Evolutionary conservation across 30 jellyfish, hydroid and myxozoan genomes (phyloP).

Genomic region (Rhopilema esculentum): DNA sequence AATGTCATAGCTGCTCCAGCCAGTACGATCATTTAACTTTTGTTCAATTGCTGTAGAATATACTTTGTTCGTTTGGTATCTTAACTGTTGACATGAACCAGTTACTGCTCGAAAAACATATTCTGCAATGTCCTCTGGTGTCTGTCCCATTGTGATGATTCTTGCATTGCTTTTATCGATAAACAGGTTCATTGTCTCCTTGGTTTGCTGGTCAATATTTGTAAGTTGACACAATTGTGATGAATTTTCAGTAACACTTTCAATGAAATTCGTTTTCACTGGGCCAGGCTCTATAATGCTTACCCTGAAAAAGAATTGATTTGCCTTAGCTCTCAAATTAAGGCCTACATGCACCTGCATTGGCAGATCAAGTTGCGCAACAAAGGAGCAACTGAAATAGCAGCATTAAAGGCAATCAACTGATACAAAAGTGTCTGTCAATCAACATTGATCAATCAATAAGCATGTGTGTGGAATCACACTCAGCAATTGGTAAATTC

Average conservation of each 20-base stretch:
- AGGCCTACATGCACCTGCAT: neutral
- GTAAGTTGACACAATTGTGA: neutral
- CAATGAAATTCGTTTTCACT: slow-evolving; percentile 45
- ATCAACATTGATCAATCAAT: no score
- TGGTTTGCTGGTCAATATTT: slow-evolving; percentile 37
- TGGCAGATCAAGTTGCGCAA: neutral
- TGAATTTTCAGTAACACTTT: slow-evolving; percentile 14
- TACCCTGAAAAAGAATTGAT: slow-evolving; percentile 28
- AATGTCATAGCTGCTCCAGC: slow-evolving; percentile 5
- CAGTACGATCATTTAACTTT: slow-evolving; percentile 42
- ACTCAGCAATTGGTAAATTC: no score
- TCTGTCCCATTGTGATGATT: slow-evolving; percentile 79
- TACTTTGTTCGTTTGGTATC: slow-evolving; percentile 54
- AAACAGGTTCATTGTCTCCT: slow-evolving; percentile 62
- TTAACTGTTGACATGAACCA: slow-evolving; percentile 33
- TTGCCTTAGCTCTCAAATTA: neutral
- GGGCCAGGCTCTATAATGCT: slow-evolving; percentile 74
- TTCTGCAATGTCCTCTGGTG: slow-evolving; percentile 51
- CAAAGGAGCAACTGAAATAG: no score
- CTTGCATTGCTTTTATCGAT: slow-evolving; percentile 77
- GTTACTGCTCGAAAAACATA: slow-evolving; percentile 39
- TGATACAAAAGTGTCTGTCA: no score
- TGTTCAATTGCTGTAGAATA: slow-evolving; percentile 62
- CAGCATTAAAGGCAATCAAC: no score
- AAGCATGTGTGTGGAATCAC: no score